phyloP scores from a whole-genome alignment of 1,140 invertebrate species.

The Charaxes varanes region DNA sequence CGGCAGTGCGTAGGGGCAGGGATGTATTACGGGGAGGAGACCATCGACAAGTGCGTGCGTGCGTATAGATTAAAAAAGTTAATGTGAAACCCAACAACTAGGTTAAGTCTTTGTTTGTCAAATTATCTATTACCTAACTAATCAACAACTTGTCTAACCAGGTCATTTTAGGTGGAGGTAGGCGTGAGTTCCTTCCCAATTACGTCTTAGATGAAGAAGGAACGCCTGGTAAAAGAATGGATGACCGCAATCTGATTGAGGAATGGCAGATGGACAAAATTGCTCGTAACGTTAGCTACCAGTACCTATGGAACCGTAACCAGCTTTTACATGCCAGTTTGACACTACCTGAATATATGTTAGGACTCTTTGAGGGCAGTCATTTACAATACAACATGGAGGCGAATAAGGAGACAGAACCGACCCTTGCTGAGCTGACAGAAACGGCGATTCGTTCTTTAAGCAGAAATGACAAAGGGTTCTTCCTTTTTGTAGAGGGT shows the following conservation, averaged over 20 bases:
- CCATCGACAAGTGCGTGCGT: no score
- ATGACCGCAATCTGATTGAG: constrained; percentile 70
- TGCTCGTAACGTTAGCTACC: constrained; percentile 78
- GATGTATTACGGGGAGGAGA: no score
- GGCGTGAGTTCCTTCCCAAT: constrained; percentile 78
- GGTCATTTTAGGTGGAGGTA: constrained; percentile 84
- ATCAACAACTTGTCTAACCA: no score
- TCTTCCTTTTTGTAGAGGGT: constrained; percentile 92
- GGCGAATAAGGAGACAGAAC: constrained; percentile 72
- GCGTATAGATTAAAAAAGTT: no score
- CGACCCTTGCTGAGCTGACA: constrained; percentile 89
- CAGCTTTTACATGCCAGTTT: constrained; percentile 78
- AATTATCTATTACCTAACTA: no score
- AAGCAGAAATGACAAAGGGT: constrained; percentile 85
- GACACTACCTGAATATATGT: constrained; percentile 79
- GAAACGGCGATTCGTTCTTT: constrained; percentile 86
- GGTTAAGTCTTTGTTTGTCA: no score
- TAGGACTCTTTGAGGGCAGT: constrained; percentile 76
- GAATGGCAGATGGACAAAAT: constrained; percentile 59
- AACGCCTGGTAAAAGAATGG: constrained; percentile 76
- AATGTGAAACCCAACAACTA: no score
- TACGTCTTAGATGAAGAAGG: constrained; percentile 80
- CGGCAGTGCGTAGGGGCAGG: no score
- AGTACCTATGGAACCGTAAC: constrained; percentile 79
- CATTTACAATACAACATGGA: constrained; percentile 71